Percentiles rank a stretch among this genome's conserved stretches.
phyloP scores from a whole-genome alignment of 92 coral and sea anemone species.

The Phenganax marumi region DNA sequence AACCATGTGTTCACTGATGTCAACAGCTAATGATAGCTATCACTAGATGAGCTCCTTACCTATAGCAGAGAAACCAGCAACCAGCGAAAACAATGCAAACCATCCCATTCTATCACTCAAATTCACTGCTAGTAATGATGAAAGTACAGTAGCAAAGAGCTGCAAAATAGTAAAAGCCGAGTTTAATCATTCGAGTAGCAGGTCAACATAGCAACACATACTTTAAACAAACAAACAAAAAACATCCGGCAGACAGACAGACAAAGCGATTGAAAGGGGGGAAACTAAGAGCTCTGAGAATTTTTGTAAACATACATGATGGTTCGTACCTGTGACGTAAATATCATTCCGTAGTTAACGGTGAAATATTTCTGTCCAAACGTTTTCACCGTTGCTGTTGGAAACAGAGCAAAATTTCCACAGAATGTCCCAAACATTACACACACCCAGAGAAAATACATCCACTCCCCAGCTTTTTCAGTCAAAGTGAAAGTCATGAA shows the following conservation, averaged over 20 bases:
- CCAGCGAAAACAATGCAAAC: conserved; percentile 23
- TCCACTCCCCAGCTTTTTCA: conserved; percentile 28
- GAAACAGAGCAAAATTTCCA: conserved; percentile 37
- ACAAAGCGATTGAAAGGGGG: background rate
- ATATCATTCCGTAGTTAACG: conserved; percentile 15
- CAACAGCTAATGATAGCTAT: no score
- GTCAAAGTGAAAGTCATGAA: conserved; percentile 28
- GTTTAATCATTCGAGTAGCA: background rate
- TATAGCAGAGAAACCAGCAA: conserved; percentile 24
- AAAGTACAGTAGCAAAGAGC: background rate
- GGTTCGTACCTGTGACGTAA: conserved; percentile 27
- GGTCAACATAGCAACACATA: background rate
- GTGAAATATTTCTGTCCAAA: conserved; percentile 36
- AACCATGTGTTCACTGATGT: no score
- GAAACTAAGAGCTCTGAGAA: background rate
- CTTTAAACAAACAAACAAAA: background rate
- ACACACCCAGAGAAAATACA: conserved; percentile 38
- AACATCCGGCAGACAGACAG: background rate
- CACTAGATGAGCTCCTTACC: background rate
- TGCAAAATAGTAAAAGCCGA: background rate
- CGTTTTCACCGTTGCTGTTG: conserved; percentile 18
- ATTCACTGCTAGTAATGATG: background rate
- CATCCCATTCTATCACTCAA: conserved; percentile 18
- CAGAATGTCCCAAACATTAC: conserved; percentile 28
- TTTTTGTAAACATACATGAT: background rate